phyloP scores from a whole-genome alignment of 1,140 invertebrate genomes.

The Campoletis sonorensis region DNA sequence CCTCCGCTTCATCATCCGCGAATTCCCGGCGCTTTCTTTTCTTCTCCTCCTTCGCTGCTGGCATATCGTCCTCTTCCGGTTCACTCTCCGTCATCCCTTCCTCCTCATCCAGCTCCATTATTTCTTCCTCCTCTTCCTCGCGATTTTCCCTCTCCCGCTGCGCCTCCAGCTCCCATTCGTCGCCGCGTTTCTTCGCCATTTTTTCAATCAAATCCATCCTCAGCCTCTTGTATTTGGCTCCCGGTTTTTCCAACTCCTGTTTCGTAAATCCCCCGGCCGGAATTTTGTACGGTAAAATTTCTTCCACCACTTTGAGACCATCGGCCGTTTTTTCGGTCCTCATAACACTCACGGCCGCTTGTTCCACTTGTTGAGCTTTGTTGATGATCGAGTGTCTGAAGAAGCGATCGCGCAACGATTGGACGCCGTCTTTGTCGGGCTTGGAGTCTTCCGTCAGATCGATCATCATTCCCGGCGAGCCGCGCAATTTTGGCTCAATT shows the following conservation, averaged over 20 bases:
- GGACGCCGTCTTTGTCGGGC: conserved; percentile 74
- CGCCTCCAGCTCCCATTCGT: conserved; percentile 79
- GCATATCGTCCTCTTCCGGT: not conserved
- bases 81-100: conserved; percentile 64
- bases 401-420: conserved; percentile 80
- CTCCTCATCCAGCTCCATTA: conserved; percentile 58
- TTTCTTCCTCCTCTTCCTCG: conserved; percentile 48
- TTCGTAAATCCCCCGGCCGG: conserved; percentile 59
- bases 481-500: conserved; percentile 77
- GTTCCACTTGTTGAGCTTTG: conserved; percentile 71
- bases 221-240: conserved; percentile 79
- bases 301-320: conserved; percentile 58
- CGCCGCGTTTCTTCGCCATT: conserved; percentile 79
- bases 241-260: conserved; percentile 77
- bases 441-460: conserved; percentile 76
- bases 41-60: conserved; percentile 64
- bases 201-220: conserved; percentile 80
- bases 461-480: conserved; percentile 79
- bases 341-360: conserved; percentile 72
- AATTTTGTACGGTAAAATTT: conserved; percentile 68
- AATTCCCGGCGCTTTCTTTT: conserved; percentile 62
- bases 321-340: conserved; percentile 69
- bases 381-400: conserved; percentile 77
- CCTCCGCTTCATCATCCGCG: conserved; percentile 72
- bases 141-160: conserved; percentile 56